Conservation (phyloP, 2,888 invertebrate species). For the Amiota mariae region DNA sequence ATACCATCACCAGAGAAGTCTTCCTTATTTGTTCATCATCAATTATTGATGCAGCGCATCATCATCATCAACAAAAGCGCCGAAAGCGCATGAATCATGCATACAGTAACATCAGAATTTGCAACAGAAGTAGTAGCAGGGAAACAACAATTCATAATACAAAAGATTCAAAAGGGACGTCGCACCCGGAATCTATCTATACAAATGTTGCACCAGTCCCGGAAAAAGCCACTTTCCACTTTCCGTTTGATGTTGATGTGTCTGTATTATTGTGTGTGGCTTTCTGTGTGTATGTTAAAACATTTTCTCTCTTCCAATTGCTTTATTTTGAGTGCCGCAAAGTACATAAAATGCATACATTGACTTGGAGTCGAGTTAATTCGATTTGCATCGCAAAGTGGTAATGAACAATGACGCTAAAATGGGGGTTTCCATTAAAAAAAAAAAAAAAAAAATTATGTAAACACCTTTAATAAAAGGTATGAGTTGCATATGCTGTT, state of each 20-base stretch:
- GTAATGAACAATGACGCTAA: slow-evolving; percentile 12
- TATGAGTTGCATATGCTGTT: too few species aligned
- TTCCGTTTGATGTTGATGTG: slow-evolving; percentile 3
- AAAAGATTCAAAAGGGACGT: slow-evolving; percentile 13
- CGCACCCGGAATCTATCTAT: not conserved
- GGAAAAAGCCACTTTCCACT: slow-evolving; percentile 27
- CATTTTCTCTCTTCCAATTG: not conserved
- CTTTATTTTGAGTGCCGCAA: not conserved
- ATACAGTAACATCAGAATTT: not conserved
- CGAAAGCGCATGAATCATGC: slow-evolving; percentile 36
- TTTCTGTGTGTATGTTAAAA: not conserved
- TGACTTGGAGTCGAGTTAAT: slow-evolving; percentile 8
- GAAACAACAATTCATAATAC: slow-evolving; percentile 55
- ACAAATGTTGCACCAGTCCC: not conserved
- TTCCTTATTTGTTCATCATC: slow-evolving; percentile 68
- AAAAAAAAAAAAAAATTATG: not conserved
- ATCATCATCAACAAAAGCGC: slow-evolving; percentile 55
- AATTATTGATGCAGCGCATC: slow-evolving; percentile 57
- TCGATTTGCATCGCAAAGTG: slow-evolving; percentile 22
- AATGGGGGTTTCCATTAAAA: not conserved
- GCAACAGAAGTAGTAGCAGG: not conserved
- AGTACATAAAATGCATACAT: slow-evolving; percentile 3
- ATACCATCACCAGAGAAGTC: slow-evolving; percentile 56
- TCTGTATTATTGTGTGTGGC: not conserved
- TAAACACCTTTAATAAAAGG: not conserved